phyloP scores from a whole-genome alignment of 1,140 invertebrate genomes.

The Meloidogyne hapla region DNA sequence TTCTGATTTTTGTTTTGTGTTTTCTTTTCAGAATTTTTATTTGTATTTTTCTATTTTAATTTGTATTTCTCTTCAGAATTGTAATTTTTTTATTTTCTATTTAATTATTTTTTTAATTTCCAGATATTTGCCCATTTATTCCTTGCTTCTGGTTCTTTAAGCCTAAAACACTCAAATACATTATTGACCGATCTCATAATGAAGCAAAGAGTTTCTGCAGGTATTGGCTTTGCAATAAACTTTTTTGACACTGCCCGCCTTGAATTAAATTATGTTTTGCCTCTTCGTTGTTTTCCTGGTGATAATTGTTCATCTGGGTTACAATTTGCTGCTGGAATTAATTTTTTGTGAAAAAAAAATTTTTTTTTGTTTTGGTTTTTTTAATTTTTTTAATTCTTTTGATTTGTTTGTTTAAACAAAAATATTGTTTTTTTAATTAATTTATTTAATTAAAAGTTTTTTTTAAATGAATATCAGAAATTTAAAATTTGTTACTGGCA shows the following conservation, averaged over 20 bases:
- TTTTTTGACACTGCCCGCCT: slow-evolving; percentile 55
- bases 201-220: slow-evolving; percentile 47
- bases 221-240: slow-evolving; percentile 50
- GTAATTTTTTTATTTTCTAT: background rate
- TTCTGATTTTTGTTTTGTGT: too few relatives aligned
- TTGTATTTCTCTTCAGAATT: too few relatives aligned
- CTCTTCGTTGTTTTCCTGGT: slow-evolving; percentile 49
- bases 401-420: background rate
- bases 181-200: slow-evolving; percentile 49
- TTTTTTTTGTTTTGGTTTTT: slow-evolving; percentile 18
- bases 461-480: slow-evolving; percentile 12
- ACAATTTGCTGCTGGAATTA: slow-evolving; percentile 59
- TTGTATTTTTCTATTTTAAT: too few relatives aligned
- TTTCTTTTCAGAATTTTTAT: too few relatives aligned
- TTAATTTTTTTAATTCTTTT: background rate
- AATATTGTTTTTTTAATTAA: background rate
- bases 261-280: slow-evolving; percentile 61
- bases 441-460: background rate
- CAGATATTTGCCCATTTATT: slow-evolving; percentile 58
- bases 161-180: slow-evolving; percentile 42
- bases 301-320: slow-evolving; percentile 46
- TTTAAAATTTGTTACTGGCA: slow-evolving; percentile 46
- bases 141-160: slow-evolving; percentile 49
- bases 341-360: slow-evolving; percentile 48
- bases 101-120: background rate